Percentiles rank a stretch among this genome's conserved stretches.
Evolutionary conservation across 2,113 vertebrate species (phyloP).

Genomic region (Thomomys bottae): DNA sequence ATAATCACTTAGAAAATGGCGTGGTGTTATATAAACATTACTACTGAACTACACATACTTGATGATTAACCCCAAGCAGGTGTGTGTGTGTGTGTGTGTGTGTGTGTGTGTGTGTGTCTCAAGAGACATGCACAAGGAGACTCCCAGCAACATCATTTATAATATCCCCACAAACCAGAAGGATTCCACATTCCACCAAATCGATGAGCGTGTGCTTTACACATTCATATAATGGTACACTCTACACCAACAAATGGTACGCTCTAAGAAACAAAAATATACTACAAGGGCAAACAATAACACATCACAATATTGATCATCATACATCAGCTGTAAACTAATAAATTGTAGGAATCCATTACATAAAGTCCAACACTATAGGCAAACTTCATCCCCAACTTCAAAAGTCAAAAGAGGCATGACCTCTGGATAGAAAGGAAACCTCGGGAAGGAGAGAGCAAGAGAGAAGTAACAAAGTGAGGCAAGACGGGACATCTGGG

Average conservation of each 20-base stretch:
- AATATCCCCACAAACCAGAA: background rate
- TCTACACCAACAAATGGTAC: background rate
- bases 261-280: background rate
- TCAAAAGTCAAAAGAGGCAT: background rate
- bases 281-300: background rate
- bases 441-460: background rate
- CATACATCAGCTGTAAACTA: background rate
- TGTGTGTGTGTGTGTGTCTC: background rate
- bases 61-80: background rate
- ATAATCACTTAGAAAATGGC: background rate
- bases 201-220: background rate
- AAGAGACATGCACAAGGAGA: background rate
- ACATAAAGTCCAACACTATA: background rate
- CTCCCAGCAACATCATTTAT: background rate
- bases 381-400: background rate
- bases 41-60: no score
- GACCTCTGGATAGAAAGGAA: background rate
- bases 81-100: background rate
- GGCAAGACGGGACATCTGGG: no score
- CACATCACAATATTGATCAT: background rate
- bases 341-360: background rate
- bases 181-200: background rate
- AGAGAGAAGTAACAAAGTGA: background rate
- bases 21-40: background rate
- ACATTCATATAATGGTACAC: background rate